Base-by-base conservation (phyloP, 2,113 vertebrate genomes). In the Sclerurus mexicanus region DNA sequence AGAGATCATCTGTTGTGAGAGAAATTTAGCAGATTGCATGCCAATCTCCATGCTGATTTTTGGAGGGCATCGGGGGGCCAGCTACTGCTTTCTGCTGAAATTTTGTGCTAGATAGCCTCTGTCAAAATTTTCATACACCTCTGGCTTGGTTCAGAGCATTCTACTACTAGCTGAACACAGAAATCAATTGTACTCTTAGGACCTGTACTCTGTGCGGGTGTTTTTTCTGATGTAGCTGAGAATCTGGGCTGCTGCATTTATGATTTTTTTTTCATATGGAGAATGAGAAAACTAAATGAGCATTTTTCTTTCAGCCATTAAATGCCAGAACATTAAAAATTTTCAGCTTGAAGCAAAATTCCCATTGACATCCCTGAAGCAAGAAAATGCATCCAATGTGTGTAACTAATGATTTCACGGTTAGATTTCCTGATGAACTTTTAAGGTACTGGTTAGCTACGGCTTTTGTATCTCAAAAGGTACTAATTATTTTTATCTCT, bases 1-100 rank as follows among this genome's bases (percentile, higher is more conserved):
- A 30, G 19, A 67, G 33, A 37, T 47, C 12, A 30, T 37, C 12
- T 72, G 15, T 40, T n/a, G 20, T 46, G 33, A 67, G 25, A 58
- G 30, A 37, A 10, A 44, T 64, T 44, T 50, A 71, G 50, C 5
- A 66, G 67, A 46, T 20, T 0, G 0, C 9, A 23, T 67, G 30
- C 25, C 56, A 50, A 30, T 21, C 10, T 76, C 12, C 14, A 7
- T 47, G 23, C 10, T 80, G 47, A 14, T 8, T 62, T 77, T 71
- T 17, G 30, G 20, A 42, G 14, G 21, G 5, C 7, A 46, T 46
- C 35, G 30, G 9, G 58, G 14, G 30, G 24, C 9, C 42, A 47
- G 22, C 31, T n/a, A 30, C 25, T 67, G 19, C 37, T 73, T 92
- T 76, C 47, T 40, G 19, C 33, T 73, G 56, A 58, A 52, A 46